Percentiles rank a stretch among this genome's conserved stretches.
Evolutionary conservation across 2,113 vertebrate species (phyloP).

Genomic region (Lycocorax pyrrhopterus): DNA sequence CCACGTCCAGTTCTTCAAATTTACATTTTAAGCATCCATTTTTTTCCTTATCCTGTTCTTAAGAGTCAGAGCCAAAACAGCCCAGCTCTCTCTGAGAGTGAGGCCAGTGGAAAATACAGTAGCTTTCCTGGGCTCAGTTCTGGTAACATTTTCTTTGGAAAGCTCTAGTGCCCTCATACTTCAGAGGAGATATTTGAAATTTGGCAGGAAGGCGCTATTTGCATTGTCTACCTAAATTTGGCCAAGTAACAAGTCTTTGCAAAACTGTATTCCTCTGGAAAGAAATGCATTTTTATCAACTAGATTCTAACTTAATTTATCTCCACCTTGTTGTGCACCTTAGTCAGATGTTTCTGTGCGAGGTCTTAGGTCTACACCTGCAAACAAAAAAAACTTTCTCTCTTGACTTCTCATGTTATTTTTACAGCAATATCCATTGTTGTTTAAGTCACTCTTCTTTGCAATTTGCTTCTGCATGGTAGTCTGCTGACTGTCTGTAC

Average conservation of each 20-base stretch:
- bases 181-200: conserved; percentile 18
- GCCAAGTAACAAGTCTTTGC: not conserved
- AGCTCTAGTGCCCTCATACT: not conserved
- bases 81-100: not conserved
- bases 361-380: not conserved
- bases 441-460: not conserved
- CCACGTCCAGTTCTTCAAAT: not conserved
- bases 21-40: not conserved
- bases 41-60: not conserved
- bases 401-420: not conserved
- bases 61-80: not conserved
- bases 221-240: not conserved
- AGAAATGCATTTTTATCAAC: not conserved
- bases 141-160: conserved; percentile 34
- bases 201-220: not conserved
- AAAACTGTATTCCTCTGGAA: not conserved
- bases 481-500: not conserved
- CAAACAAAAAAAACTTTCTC: not conserved
- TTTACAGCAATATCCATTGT: not conserved
- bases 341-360: not conserved
- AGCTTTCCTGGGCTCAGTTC: conserved; percentile 6
- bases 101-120: conserved; percentile 23
- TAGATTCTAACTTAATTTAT: not conserved
- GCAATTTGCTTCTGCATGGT: not conserved
- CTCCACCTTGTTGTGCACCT: not conserved